A percentile compares a stretch with the other conserved stretches of the same genome.
Evolutionary conservation across 2,113 vertebrate genomes (phyloP).

Genomic region (Pseudonaja textilis): DNA sequence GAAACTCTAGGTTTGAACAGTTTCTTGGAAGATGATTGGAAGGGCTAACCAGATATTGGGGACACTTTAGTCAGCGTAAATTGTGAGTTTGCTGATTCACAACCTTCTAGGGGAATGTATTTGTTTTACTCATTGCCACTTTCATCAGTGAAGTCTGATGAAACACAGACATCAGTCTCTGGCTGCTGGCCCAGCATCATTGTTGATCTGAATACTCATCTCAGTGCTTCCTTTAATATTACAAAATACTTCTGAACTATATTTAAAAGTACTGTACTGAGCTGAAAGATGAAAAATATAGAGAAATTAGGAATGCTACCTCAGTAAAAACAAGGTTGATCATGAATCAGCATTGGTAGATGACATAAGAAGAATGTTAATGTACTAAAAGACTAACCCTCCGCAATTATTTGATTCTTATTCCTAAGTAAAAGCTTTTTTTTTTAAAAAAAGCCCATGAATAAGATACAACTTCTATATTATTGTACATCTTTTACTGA

Average conservation of each 20-base stretch:
- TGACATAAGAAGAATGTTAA: background rate
- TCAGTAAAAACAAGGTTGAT: background rate
- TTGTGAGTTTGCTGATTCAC: background rate
- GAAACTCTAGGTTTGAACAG: background rate
- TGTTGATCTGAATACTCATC: background rate
- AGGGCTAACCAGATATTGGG: too few relatives aligned
- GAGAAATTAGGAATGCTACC: background rate
- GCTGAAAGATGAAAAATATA: background rate
- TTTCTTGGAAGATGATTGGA: too few relatives aligned
- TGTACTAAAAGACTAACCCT: background rate
- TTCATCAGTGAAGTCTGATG: background rate
- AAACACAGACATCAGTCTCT: background rate
- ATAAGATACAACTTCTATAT: background rate
- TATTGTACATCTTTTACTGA: background rate
- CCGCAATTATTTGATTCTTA: background rate
- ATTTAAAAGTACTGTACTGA: background rate
- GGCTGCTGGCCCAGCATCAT: background rate
- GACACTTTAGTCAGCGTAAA: background rate
- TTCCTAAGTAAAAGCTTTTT: background rate
- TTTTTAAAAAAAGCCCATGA: background rate
- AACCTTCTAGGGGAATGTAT: background rate
- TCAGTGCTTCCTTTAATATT: background rate
- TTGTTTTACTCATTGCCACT: background rate
- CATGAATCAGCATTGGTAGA: background rate
- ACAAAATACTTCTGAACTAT: background rate